Evolutionary conservation across 2,888 invertebrate genomes (phyloP).

Genomic region (Pyrrhosoma nymphula): DNA sequence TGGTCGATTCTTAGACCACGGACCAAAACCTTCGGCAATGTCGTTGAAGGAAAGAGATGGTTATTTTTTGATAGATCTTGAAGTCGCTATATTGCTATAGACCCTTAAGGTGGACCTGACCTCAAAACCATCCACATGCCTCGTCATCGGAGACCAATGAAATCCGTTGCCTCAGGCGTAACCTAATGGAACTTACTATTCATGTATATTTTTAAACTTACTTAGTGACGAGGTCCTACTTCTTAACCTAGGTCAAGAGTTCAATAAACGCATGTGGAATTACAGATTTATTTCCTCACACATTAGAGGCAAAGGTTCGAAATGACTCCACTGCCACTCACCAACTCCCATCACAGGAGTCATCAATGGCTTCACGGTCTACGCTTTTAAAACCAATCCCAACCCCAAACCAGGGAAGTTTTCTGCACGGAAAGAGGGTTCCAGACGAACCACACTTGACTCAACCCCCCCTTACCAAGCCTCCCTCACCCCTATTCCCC

Average conservation of each 20-base stretch:
- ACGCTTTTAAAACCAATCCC: neutral
- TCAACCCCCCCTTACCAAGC: neutral
- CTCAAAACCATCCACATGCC: neutral
- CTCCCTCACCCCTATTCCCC: neutral
- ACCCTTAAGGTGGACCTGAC: neutral
- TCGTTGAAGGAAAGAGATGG: too few species aligned
- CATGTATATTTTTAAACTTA: too few species aligned
- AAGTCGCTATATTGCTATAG: too few species aligned
- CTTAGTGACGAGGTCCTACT: too few species aligned
- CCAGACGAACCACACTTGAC: neutral
- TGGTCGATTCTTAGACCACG: too few species aligned
- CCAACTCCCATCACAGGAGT: neutral
- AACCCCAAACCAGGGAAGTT: neutral
- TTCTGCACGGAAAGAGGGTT: conserved; percentile 5
- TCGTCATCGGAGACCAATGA: neutral
- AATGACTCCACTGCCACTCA: neutral
- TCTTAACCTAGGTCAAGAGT: too few species aligned
- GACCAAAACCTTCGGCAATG: too few species aligned
- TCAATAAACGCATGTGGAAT: too few species aligned
- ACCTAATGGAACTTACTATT: too few species aligned
- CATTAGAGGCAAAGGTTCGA: too few species aligned
- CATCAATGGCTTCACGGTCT: neutral
- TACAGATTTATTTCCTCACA: too few species aligned
- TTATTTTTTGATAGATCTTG: too few species aligned
- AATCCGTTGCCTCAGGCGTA: neutral